Base-by-base conservation (phyloP, 2,113 vertebrate species). In the Notarius lentiginosus region DNA sequence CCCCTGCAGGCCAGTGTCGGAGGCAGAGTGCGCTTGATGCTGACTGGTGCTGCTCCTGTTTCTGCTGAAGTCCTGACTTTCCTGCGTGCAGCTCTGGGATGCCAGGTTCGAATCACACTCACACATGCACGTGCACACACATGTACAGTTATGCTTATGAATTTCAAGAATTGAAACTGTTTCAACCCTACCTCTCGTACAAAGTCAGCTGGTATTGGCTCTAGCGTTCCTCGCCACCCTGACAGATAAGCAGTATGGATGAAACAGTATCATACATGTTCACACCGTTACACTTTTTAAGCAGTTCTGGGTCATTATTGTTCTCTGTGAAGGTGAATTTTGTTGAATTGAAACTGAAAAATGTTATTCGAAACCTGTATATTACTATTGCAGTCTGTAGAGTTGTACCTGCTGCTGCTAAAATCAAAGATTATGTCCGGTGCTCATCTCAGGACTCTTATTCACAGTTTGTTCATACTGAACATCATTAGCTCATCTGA, bases 1-100 rank as follows among this genome's bases (percentile, higher is more conserved):
- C 82, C 75, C 68, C 93, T 88, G 55, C 91, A 99, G 98, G 96
- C 95, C 66, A 98, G 96, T 87, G 92, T 99, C 70, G 98, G 98
- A 12, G 98, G 98, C 51, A 95, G 86, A 20, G 97, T 99, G 76
- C 93, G 96, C 72, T 87, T 99, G 70, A 98, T 99, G 96, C 0
- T 99, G 60, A 99, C 98, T 5, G 98, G 98, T 91, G 98, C 98
- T 0, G 98, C 98, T 0, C 98, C 98, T 0, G 96, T 99, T 72
- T 98, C 98, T 5, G 95, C 96, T 1, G 96, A 94, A 0, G 97
- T 99, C 15, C 93, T 99, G 87, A 98, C 97, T 0, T 99, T 99
- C 91, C 93, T 99, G 51, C 94, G 98, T 87, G 91, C 97, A 2
- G 98, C 97, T 2, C 95, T 99, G 22, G 98, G 98, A 77, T 99